These are phyloP conservation scores for Chymomyza caudatula DNA, from an alignment of 2,888 invertebrate genomes.

Conservation along the genomic window DNA sequence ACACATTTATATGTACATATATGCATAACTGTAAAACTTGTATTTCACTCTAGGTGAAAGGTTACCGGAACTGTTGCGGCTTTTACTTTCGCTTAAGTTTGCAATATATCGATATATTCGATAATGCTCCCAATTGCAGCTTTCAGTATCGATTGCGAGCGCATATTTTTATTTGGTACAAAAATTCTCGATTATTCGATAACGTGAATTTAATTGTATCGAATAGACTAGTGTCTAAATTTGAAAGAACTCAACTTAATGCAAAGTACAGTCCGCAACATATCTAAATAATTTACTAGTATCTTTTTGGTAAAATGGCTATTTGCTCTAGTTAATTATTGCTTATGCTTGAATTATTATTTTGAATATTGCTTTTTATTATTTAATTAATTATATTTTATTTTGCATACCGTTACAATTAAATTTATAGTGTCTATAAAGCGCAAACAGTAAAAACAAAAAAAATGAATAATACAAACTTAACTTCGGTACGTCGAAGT, in stretches of 20 bases:
- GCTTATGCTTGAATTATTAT: slow-evolving; percentile 25
- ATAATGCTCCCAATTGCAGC: too few relatives aligned
- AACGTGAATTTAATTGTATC: too few relatives aligned
- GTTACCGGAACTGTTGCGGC: background rate
- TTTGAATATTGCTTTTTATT: slow-evolving; percentile 33
- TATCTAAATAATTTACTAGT: background rate
- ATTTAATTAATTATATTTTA: slow-evolving; percentile 16
- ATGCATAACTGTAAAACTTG: too few relatives aligned
- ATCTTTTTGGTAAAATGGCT: background rate
- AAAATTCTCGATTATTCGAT: too few relatives aligned
- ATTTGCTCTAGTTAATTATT: slow-evolving; percentile 21
- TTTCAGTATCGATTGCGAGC: too few relatives aligned
- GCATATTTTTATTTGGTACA: too few relatives aligned
- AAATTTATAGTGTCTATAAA: slow-evolving; percentile 2
- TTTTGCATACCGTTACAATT: slow-evolving; percentile 17
- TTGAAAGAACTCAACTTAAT: background rate
- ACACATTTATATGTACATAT: background rate
- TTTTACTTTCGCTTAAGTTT: background rate
- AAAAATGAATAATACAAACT: slow-evolving; percentile 5
- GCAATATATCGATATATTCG: background rate
- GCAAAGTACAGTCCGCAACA: background rate
- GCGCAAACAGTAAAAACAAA: slow-evolving; percentile 23
- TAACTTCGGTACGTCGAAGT: background rate
- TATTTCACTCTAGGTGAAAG: background rate
- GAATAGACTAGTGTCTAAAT: too few relatives aligned